Percentiles rank a stretch among this genome's conserved stretches.
These are phyloP conservation scores for Rhinogobius similis DNA, from an alignment of 2,113 vertebrate genomes.

Conservation along the genomic window DNA sequence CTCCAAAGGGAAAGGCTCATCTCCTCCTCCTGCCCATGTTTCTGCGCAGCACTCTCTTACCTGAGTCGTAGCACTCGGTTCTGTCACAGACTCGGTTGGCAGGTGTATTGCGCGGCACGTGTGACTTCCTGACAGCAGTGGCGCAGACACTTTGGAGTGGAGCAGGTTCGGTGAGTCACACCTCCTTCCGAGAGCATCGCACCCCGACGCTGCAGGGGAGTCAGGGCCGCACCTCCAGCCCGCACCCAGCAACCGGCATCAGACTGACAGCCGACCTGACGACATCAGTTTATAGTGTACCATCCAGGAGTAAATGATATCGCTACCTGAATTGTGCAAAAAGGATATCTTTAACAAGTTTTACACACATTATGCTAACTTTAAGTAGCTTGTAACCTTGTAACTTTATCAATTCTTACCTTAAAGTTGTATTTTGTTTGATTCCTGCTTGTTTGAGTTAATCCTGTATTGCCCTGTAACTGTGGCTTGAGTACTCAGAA, in stretches of 20 bases:
- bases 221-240: not conserved
- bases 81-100: not conserved
- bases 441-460: too few species aligned
- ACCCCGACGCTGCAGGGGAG: conserved; percentile 16
- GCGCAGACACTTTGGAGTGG: conserved; percentile 34
- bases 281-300: not conserved
- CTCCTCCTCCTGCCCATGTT: too few species aligned
- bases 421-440: too few species aligned
- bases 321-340: too few species aligned
- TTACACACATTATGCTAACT: too few species aligned
- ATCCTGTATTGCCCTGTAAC: too few species aligned
- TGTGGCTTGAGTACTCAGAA: too few species aligned
- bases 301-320: too few species aligned
- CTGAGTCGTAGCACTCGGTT: not conserved
- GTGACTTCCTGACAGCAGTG: conserved; percentile 23
- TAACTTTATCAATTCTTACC: too few species aligned
- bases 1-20: too few species aligned
- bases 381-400: too few species aligned
- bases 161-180: conserved; percentile 22
- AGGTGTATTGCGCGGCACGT: conserved; percentile 18
- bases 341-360: too few species aligned
- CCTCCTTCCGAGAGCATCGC: conserved; percentile 31
- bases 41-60: not conserved
- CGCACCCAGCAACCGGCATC: not conserved
- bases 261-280: not conserved